phyloP scores from a whole-genome alignment of 2,888 invertebrate species.

The Unio pictorum region DNA sequence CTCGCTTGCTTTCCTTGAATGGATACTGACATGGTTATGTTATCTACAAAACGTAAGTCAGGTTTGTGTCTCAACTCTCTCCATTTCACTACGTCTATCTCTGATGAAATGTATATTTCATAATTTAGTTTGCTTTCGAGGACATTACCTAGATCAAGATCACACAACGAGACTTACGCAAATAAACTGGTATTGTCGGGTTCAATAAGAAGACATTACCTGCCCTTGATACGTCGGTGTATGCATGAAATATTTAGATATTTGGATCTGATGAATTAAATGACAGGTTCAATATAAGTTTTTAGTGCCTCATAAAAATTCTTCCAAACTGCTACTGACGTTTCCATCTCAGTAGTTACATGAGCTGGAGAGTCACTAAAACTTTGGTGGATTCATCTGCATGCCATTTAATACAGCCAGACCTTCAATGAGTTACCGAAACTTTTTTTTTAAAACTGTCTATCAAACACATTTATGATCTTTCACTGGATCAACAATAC shows the following conservation, averaged over 20 bases:
- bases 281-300: constrained; percentile 19
- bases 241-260: constrained; percentile 9
- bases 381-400: not conserved
- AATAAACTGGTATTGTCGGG: constrained; percentile 27
- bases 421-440: too few species aligned
- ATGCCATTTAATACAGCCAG: constrained; percentile 7
- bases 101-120: constrained; percentile 23
- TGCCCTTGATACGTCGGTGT: constrained; percentile 17
- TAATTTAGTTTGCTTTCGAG: constrained; percentile 23
- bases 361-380: constrained; percentile 9
- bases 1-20: constrained; percentile 32
- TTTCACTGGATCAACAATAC: constrained; percentile 34
- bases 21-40: constrained; percentile 28
- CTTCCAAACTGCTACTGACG: constrained; percentile 23
- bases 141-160: constrained; percentile 32
- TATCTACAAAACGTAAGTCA: constrained; percentile 31
- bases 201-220: constrained; percentile 17
- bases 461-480: too few species aligned
- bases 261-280: constrained; percentile 6
- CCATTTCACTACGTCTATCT: constrained; percentile 26
- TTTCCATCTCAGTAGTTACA: constrained; percentile 23
- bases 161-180: constrained; percentile 27
- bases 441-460: too few species aligned
- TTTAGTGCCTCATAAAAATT: constrained; percentile 5
- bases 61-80: constrained; percentile 26